Conservation (phyloP, 2,113 vertebrate genomes). For the Rhynchomys soricoides region DNA sequence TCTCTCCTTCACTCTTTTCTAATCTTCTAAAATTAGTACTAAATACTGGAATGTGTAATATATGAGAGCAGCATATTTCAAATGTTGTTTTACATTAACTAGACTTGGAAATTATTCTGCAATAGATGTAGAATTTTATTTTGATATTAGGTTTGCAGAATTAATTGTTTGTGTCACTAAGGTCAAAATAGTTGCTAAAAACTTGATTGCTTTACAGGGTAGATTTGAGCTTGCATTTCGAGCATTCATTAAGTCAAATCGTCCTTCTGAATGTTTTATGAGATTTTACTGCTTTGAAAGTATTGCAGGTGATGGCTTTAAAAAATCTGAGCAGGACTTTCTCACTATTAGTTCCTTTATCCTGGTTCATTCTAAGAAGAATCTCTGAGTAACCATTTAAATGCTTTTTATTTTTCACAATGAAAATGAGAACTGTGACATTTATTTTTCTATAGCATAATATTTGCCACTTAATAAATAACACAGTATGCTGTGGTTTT, state of each 20-base stretch:
- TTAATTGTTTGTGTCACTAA: slow-evolving; percentile 90
- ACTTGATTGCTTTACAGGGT: slow-evolving; percentile 88
- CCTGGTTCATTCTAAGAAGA: slow-evolving; percentile 45
- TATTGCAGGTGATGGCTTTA: slow-evolving; percentile 82
- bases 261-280: slow-evolving; percentile 89
- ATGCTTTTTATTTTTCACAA: slow-evolving; percentile 60
- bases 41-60: slow-evolving; percentile 85
- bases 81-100: slow-evolving; percentile 86
- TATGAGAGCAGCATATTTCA: slow-evolving; percentile 82
- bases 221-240: slow-evolving; percentile 94
- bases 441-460: slow-evolving; percentile 38
- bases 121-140: slow-evolving; percentile 91
- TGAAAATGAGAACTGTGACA: background rate
- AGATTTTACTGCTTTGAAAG: slow-evolving; percentile 83
- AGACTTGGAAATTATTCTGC: slow-evolving; percentile 87
- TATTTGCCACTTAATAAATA: slow-evolving; percentile 63
- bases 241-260: slow-evolving; percentile 92
- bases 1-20: slow-evolving; percentile 78
- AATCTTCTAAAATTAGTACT: slow-evolving; percentile 83
- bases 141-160: slow-evolving; percentile 90
- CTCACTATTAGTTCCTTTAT: slow-evolving; percentile 68
- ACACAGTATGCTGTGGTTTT: background rate
- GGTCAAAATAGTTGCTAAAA: slow-evolving; percentile 90
- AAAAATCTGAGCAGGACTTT: slow-evolving; percentile 79
- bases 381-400: slow-evolving; percentile 35